These are phyloP conservation scores for Trachymyrmex cornetzi DNA, from an alignment of 1,140 invertebrate genomes.

Conservation along the genomic window DNA sequence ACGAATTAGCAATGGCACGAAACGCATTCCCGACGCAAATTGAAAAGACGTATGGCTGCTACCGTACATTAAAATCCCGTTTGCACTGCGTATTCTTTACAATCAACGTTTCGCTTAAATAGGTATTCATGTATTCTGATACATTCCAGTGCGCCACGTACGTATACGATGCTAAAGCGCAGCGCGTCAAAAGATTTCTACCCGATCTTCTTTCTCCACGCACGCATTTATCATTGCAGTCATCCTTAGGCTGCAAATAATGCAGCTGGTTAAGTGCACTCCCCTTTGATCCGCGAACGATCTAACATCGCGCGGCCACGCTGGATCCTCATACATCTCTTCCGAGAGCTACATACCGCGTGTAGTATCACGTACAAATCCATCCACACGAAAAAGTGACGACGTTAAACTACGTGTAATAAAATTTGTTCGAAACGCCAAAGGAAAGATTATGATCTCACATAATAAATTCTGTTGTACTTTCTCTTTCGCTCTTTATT, in stretches of 20 bases:
- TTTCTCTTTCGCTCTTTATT: not conserved
- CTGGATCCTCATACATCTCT: slow-evolving; percentile 56
- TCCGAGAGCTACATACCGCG: slow-evolving; percentile 49
- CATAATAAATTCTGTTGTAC: not conserved
- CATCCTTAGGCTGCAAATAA: slow-evolving; percentile 65
- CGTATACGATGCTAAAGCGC: slow-evolving; percentile 44
- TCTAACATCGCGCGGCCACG: slow-evolving; percentile 56
- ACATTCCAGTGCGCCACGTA: slow-evolving; percentile 57
- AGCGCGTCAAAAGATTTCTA: slow-evolving; percentile 59
- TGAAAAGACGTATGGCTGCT: slow-evolving; percentile 49
- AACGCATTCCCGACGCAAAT: slow-evolving; percentile 49
- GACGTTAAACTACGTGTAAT: slow-evolving; percentile 32
- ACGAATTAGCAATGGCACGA: slow-evolving; percentile 26
- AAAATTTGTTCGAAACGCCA: slow-evolving; percentile 15
- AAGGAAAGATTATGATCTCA: slow-evolving; percentile 11
- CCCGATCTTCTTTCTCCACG: slow-evolving; percentile 56
- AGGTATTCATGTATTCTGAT: slow-evolving; percentile 64
- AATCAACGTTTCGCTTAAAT: slow-evolving; percentile 64
- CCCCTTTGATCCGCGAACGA: slow-evolving; percentile 62
- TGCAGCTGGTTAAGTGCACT: slow-evolving; percentile 65
- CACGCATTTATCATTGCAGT: slow-evolving; percentile 62
- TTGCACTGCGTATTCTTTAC: slow-evolving; percentile 56
- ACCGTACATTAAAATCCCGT: slow-evolving; percentile 63
- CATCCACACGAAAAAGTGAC: slow-evolving; percentile 40
- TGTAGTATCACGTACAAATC: slow-evolving; percentile 50